phyloP scores from a whole-genome alignment of 1,140 invertebrate genomes.

The Chlorops oryzae region DNA sequence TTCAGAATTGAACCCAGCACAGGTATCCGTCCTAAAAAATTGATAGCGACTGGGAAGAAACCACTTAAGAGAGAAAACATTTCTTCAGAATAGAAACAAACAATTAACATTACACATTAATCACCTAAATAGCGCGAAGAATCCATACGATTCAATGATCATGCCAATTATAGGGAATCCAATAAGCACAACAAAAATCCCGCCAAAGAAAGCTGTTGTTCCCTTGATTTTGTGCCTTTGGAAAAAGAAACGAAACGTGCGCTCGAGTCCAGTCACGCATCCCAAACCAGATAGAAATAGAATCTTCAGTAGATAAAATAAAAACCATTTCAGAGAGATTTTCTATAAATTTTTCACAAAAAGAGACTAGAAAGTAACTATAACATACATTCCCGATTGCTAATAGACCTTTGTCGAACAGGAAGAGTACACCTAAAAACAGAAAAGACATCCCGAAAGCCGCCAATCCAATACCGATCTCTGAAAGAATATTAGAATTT shows the following conservation, averaged over 20 bases:
- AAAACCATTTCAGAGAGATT: not conserved
- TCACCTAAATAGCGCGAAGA: conserved; percentile 72
- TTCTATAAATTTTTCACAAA: not conserved
- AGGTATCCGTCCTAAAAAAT: conserved; percentile 76
- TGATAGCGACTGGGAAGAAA: conserved; percentile 83
- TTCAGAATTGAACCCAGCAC: conserved; percentile 67
- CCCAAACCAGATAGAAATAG: conserved; percentile 91
- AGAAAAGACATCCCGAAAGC: conserved; percentile 95
- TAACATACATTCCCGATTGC: conserved; percentile 95
- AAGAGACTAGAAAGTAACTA: not conserved
- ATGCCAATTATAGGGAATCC: conserved; percentile 96
- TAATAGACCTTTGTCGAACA: conserved; percentile 96
- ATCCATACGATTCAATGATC: conserved; percentile 89
- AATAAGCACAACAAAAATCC: conserved; percentile 88
- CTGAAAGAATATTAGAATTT: conserved; percentile 53
- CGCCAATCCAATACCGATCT: conserved; percentile 95
- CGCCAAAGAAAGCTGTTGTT: conserved; percentile 87
- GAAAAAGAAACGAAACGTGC: conserved; percentile 97
- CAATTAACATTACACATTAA: conserved; percentile 6
- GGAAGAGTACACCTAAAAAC: conserved; percentile 86
- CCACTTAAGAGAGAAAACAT: conserved; percentile 56
- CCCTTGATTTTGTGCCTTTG: conserved; percentile 95
- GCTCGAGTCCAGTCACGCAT: conserved; percentile 92
- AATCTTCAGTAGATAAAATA: conserved; percentile 57
- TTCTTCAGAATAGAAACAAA: conserved; percentile 6